phyloP scores from a whole-genome alignment of 37 sponge, comb jelly and placozoan species.

The Ianthella basta region DNA sequence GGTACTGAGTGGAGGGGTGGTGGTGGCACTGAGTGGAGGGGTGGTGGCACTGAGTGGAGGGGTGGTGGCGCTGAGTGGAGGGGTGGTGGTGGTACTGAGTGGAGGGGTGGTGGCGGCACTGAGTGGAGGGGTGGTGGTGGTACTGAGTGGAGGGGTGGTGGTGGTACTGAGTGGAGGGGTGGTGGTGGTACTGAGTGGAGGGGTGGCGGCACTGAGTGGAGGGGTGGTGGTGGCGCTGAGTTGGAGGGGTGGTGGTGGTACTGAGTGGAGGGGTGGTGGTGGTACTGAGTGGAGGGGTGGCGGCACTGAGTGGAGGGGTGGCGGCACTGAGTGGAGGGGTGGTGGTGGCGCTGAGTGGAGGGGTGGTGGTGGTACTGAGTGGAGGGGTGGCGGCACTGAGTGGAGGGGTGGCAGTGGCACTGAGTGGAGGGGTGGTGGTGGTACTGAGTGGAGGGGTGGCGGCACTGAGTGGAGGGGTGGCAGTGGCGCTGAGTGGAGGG shows the following conservation, averaged over 20 bases:
- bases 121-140: not conserved
- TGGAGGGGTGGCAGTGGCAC: not conserved
- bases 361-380: no score
- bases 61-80: not conserved
- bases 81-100: not conserved
- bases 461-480: not conserved
- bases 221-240: not conserved
- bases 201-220: slow-evolving; percentile 1
- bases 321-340: not conserved
- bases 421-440: slow-evolving; percentile 3
- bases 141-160: not conserved
- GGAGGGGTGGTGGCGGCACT: slow-evolving; percentile 2
- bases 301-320: no score
- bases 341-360: not conserved
- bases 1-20: not conserved
- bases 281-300: not conserved
- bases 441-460: no score
- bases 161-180: not conserved
- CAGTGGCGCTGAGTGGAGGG: not conserved
- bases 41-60: no score
- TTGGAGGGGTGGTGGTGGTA: not conserved
- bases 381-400: no score
- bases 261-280: not conserved
- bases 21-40: not conserved
- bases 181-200: not conserved